Conservation (phyloP, 2,113 vertebrate species). For the Myodes glareolus region DNA sequence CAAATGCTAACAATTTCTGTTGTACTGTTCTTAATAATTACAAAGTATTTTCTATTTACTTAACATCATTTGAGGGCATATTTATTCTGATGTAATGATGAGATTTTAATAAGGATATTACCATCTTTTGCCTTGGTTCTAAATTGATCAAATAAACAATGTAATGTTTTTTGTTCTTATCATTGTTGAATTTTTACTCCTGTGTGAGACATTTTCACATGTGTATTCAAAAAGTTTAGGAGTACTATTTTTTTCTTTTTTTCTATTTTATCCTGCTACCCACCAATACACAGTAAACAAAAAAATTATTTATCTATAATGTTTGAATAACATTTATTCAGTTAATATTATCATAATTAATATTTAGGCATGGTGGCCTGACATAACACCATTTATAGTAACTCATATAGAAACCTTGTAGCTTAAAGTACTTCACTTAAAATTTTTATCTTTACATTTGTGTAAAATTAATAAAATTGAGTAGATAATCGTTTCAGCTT, state of each 20-base stretch:
- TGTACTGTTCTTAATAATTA: not conserved
- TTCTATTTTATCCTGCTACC: not conserved
- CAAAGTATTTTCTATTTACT: not conserved
- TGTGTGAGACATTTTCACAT: not conserved
- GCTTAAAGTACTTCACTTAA: not conserved
- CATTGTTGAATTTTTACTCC: too few species aligned
- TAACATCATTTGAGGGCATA: not conserved
- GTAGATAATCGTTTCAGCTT: not conserved
- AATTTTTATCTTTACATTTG: not conserved
- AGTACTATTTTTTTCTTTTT: not conserved
- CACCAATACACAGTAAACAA: too few species aligned
- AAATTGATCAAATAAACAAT: not conserved
- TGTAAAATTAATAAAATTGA: not conserved
- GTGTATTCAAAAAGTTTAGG: not conserved
- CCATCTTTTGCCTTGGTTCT: not conserved
- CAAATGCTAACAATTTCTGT: not conserved
- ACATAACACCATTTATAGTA: not conserved
- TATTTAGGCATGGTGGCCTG: too few species aligned
- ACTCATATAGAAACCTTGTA: not conserved
- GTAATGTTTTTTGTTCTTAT: not conserved
- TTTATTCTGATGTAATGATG: not conserved
- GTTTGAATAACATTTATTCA: not conserved
- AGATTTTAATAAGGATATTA: not conserved
- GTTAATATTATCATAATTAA: not conserved
- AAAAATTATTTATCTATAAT: not conserved